phyloP scores from a whole-genome alignment of 2,113 vertebrate genomes.

The Myodes glareolus region DNA sequence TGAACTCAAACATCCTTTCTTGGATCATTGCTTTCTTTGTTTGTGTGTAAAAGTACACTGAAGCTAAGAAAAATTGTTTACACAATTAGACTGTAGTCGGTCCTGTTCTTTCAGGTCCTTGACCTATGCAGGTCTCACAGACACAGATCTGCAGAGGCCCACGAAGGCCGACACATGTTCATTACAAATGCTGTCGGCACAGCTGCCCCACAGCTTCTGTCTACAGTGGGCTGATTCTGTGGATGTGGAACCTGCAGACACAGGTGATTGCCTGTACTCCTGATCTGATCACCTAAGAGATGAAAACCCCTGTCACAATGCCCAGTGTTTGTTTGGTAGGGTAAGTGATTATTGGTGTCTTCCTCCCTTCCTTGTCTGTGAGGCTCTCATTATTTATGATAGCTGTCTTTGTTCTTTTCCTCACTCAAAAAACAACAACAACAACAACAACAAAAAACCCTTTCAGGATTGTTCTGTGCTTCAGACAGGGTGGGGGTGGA shows the following conservation, averaged over 20 bases:
- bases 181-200: not conserved
- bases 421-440: not conserved
- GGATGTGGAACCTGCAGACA: not conserved
- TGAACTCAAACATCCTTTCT: not conserved
- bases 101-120: not conserved
- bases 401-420: not conserved
- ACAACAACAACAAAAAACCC: too few species aligned
- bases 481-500: not conserved
- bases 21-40: not conserved
- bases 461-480: not conserved
- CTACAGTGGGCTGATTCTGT: not conserved
- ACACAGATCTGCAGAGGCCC: not conserved
- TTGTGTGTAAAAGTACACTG: not conserved
- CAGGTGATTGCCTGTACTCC: not conserved
- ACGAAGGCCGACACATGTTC: not conserved
- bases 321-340: not conserved
- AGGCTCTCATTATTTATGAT: not conserved
- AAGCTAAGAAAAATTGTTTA: not conserved
- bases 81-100: not conserved
- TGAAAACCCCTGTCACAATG: not conserved
- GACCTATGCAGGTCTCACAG: not conserved
- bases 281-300: not conserved
- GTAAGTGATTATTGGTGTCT: not conserved
- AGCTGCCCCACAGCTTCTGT: not conserved
- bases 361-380: not conserved